Evolutionary conservation across 2,113 vertebrate genomes (phyloP), one percentile per base, ranked within the genome.

Genomic region (Hyaena hyaena): DNA sequence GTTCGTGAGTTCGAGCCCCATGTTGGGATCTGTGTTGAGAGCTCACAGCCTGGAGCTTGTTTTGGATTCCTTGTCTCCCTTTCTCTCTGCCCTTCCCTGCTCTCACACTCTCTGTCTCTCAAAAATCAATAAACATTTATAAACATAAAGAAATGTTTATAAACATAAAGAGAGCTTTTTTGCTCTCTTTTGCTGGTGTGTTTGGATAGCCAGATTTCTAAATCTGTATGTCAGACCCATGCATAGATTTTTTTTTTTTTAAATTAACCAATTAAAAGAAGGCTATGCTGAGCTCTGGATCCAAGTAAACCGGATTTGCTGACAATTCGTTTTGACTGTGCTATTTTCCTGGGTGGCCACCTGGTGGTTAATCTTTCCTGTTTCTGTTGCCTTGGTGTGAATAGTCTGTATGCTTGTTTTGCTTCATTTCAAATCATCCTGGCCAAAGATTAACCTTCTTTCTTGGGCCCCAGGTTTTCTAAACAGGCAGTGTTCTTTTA

Each of bases 401-500:
- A 58, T 4, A 0, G 8, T 31, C 26, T 80, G 24, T 8, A 10
- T n/a, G 16, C 63, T 82, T 90, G 3, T 71, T 89, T 89, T 21
- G 35, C 71, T 80, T 96, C 79, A 31, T 98, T 93, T 87, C 50
- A 76, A 94, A 96, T 91, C 86, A 92, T 65, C 14, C 92, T 95
- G 66, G 80, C 45, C 28, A 84, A 43, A 76, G 95, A 95, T 97
- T 92, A 95, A 92, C 86, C 48, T 95, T 81, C 82, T 80, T 86
- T 96, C 93, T 39, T 76, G 74, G 96, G 93, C 33, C 23, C 65
- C n/a, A 26, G 58, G n/a, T 88, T 86, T 93, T 90, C 58, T 85
- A 85, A 88, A 90, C 1, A 1, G 35, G 19, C 39, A 81, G 24
- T 43, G 79, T 96, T 92, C 79, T 89, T 48, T 69, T 53, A 91